Percentiles rank a stretch among this genome's conserved stretches.
These are phyloP conservation scores for Drosophila bifasciata DNA, from an alignment of 1,140 invertebrate genomes.

Conservation along the genomic window DNA sequence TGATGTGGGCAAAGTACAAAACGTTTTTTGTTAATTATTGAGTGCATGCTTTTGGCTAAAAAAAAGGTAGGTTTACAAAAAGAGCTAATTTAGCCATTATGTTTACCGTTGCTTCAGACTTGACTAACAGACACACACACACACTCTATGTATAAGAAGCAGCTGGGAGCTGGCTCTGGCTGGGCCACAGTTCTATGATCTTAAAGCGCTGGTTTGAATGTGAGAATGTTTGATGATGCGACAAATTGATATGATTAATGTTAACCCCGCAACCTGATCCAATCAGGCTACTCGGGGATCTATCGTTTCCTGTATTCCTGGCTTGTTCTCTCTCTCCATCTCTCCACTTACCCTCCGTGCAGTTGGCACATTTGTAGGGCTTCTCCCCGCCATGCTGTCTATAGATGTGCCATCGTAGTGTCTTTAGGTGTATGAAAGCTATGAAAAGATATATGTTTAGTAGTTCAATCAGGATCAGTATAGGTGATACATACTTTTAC, in stretches of 20 bases:
- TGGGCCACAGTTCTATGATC: constrained; percentile 53
- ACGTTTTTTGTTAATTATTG: constrained; percentile 23
- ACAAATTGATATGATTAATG: constrained; percentile 69
- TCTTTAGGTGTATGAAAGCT: constrained; percentile 80
- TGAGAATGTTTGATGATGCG: constrained; percentile 62
- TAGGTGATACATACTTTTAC: constrained; percentile 56
- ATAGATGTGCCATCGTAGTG: constrained; percentile 78
- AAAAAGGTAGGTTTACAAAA: constrained; percentile 53
- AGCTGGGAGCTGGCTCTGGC: constrained; percentile 47
- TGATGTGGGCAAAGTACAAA: constrained; percentile 43
- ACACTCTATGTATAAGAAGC: constrained; percentile 45
- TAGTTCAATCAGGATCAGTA: background rate
- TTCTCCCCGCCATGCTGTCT: constrained; percentile 78
- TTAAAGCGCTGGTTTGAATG: constrained; percentile 58
- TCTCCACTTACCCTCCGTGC: constrained; percentile 72
- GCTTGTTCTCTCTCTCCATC: background rate
- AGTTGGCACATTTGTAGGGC: constrained; percentile 74
- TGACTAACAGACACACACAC: constrained; percentile 70
- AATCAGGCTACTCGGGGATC: background rate
- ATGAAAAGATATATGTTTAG: background rate
- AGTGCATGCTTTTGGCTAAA: constrained; percentile 61
- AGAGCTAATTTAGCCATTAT: constrained; percentile 55
- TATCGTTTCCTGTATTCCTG: background rate
- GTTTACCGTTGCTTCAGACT: constrained; percentile 66
- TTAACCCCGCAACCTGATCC: constrained; percentile 5